Base-by-base conservation (phyloP, 2,113 vertebrate genomes). In the Rynchops niger region DNA sequence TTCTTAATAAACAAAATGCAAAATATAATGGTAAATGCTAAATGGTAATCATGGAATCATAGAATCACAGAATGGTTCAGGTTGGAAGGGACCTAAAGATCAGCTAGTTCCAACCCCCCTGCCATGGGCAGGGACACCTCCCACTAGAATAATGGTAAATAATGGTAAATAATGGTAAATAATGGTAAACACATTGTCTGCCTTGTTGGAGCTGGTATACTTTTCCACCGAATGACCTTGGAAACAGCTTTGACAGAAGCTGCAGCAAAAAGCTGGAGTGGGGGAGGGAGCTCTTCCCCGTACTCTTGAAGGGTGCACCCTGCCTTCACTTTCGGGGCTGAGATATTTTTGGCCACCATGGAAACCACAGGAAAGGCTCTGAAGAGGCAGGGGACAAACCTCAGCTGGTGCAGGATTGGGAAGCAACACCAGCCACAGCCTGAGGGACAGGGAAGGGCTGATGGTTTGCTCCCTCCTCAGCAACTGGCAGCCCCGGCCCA, bases 401-500 rank as follows among this genome's bases (percentile, higher is more conserved):
- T 78, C 55, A 79, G 32, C 27, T 4, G 6, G 30, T 45, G 45
- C 30, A 70, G 47, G 52, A 82, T 9, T 53, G 72, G 11, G 58
- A 74, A 96, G 19, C 19, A 82, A 13, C 23, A 42, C 27, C 30
- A 61, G 29, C 26, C 67, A 78, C 17, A 61, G 69, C 30, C 23
- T 2, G 0, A 8, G 11, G 8, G n/a, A 22, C 38, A 23, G 34
- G 14, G 12, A 82, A 79, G 3, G 19, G 14, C 10, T 76, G 9
- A 29, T 50, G 17, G 7, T 45, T 72, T 83, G n/a, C 23, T 40
- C 63, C 23, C 6, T 72, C 5, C 49, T 58, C 78, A 62, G 40
- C 0, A 7, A 23, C 8, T 9, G 0, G 0, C 32, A 79, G 32
- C 49, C 27, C 8, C 27, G 67, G 38, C 9, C 18, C 14, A 32